Percentiles rank a stretch among this genome's conserved stretches.
phyloP scores from a whole-genome alignment of 92 coral and sea anemone species.

The Zoanthus gigantus region DNA sequence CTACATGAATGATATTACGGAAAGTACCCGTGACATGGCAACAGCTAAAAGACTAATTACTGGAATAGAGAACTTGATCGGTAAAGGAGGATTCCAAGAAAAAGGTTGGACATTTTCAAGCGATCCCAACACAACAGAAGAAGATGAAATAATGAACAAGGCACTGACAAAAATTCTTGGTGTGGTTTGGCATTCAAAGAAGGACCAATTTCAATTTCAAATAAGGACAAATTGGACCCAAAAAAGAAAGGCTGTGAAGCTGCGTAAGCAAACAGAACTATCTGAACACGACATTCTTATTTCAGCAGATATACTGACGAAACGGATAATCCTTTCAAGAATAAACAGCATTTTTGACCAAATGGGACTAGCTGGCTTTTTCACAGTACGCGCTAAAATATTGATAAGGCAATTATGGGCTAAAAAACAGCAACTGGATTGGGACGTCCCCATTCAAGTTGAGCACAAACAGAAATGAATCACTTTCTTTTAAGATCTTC shows the following conservation, averaged over 20 bases:
- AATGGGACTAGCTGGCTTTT: no score
- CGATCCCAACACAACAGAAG: slow-evolving; percentile 1
- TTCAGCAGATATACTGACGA: no score
- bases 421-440: no score
- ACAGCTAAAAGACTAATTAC: slow-evolving; percentile 23
- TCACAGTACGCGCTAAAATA: no score
- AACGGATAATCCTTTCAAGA: no score
- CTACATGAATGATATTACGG: not conserved
- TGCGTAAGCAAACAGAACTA: not conserved
- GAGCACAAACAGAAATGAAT: not conserved
- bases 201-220: slow-evolving; percentile 14
- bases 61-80: slow-evolving; percentile 7
- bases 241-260: not conserved
- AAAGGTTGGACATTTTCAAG: slow-evolving; percentile 7
- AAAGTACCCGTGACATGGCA: slow-evolving; percentile 20
- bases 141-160: slow-evolving; percentile 5
- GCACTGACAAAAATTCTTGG: slow-evolving; percentile 9
- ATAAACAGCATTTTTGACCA: no score
- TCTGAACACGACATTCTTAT: not conserved
- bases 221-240: not conserved
- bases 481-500: not conserved
- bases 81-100: not conserved
- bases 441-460: no score
- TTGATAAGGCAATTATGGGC: no score
- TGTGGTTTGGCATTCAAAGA: slow-evolving; percentile 3